A percentile compares a stretch with the other conserved stretches of the same genome.
phyloP scores from a whole-genome alignment of 2,888 invertebrate genomes.

The Arge pagana region DNA sequence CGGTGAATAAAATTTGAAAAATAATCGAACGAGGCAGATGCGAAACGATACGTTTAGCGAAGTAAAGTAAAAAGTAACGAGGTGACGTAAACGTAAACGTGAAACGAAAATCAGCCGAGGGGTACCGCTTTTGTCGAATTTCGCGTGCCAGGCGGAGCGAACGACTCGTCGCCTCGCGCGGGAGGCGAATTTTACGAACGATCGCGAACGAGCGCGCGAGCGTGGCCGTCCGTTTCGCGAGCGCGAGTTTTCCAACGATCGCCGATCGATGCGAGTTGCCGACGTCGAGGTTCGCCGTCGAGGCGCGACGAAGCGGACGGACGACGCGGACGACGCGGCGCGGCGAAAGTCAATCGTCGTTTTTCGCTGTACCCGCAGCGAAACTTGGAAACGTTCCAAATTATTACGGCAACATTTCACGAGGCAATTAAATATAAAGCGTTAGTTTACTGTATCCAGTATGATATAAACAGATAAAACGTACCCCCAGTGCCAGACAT shows the following conservation, averaged over 20 bases:
- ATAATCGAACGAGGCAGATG: too few relatives aligned
- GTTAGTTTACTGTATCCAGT: slow-evolving; percentile 56
- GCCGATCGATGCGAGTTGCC: too few relatives aligned
- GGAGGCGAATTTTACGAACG: slow-evolving; percentile 5
- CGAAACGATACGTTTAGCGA: too few relatives aligned
- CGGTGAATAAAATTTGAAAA: slow-evolving; percentile 6
- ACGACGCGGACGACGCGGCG: too few relatives aligned
- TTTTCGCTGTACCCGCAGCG: not conserved
- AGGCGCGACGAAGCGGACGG: too few relatives aligned
- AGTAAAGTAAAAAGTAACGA: too few relatives aligned
- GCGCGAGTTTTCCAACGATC: too few relatives aligned
- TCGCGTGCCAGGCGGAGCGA: slow-evolving; percentile 33
- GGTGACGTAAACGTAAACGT: slow-evolving; percentile 8
- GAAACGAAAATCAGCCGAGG: slow-evolving; percentile 34
- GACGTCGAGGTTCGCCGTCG: too few relatives aligned
- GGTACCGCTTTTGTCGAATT: slow-evolving; percentile 45
- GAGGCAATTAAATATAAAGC: slow-evolving; percentile 48
- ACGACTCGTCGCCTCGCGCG: slow-evolving; percentile 2
- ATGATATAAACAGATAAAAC: slow-evolving; percentile 54
- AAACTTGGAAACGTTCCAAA: slow-evolving; percentile 26
- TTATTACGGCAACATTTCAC: slow-evolving; percentile 35
- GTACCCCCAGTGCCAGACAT: slow-evolving; percentile 56
- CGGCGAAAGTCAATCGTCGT: not conserved
- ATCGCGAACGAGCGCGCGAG: slow-evolving; percentile 12
- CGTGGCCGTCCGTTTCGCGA: too few relatives aligned